Percentiles rank a stretch among this genome's conserved stretches.
phyloP scores from a whole-genome alignment of 2,888 invertebrate genomes.

The Thalpophila matura region DNA sequence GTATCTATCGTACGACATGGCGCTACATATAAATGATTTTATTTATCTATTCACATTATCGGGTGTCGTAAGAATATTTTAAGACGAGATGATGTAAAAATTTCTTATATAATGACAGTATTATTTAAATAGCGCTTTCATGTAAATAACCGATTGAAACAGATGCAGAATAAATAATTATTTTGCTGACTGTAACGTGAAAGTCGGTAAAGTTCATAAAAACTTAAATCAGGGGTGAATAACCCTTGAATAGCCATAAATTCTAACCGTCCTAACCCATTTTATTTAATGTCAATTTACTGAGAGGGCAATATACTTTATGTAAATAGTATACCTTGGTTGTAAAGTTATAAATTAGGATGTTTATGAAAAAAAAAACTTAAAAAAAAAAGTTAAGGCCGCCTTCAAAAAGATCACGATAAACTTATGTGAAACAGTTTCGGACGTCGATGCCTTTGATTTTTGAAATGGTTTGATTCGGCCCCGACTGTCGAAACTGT shows the following conservation, averaged over 20 bases:
- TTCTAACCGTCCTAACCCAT: too few relatives aligned
- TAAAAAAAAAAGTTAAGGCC: too few relatives aligned
- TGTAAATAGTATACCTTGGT: too few relatives aligned
- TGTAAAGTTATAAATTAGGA: too few relatives aligned
- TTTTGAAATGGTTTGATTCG: too few relatives aligned
- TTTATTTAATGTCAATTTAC: too few relatives aligned
- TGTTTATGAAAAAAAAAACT: too few relatives aligned
- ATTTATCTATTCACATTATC: conserved; percentile 40
- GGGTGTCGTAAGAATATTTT: conserved; percentile 28
- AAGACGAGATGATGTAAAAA: conserved; percentile 30
- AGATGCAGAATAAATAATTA: conserved; percentile 2
- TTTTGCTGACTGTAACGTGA: neutral
- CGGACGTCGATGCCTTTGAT: too few relatives aligned
- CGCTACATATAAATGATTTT: conserved; percentile 11
- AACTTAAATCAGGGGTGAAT: neutral
- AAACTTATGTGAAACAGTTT: too few relatives aligned
- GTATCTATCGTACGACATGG: conserved; percentile 1
- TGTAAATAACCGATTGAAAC: conserved; percentile 20
- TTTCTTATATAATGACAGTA: conserved; percentile 21
- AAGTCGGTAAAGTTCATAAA: conserved; percentile 8
- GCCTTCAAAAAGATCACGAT: too few relatives aligned
- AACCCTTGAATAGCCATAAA: neutral
- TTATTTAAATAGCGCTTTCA: conserved; percentile 28
- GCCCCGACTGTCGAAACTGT: too few relatives aligned
- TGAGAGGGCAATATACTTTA: too few relatives aligned